Evolutionary conservation across 2,888 invertebrate genomes (phyloP).

Genomic region (Dascillus cervinus): DNA sequence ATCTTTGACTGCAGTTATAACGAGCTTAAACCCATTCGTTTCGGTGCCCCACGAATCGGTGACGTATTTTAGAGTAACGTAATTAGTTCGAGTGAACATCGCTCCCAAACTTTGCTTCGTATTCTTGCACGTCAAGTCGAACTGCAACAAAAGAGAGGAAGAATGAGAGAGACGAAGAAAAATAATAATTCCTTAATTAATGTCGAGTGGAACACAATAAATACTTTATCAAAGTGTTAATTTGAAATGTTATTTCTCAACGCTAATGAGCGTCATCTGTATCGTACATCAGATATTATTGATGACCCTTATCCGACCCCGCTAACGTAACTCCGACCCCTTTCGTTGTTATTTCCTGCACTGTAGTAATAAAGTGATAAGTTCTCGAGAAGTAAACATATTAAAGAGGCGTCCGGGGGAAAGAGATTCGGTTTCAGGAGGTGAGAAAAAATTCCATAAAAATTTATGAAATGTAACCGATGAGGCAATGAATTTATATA

Average conservation of each 20-base stretch:
- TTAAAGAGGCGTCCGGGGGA: too few species aligned
- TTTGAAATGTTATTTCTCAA: constrained; percentile 13
- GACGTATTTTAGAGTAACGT: constrained; percentile 87
- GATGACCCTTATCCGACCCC: constrained; percentile 14
- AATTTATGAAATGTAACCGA: too few species aligned
- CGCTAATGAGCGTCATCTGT: constrained; percentile 15
- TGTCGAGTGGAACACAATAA: constrained; percentile 3
- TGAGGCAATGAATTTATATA: too few species aligned
- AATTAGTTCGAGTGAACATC: constrained; percentile 87
- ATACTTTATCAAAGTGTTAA: constrained; percentile 14
- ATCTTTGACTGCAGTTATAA: constrained; percentile 92
- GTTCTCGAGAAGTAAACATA: too few species aligned
- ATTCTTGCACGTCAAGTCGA: constrained; percentile 84
- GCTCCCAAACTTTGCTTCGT: constrained; percentile 83
- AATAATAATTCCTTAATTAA: too few species aligned
- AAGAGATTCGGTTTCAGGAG: too few species aligned
- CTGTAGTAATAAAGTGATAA: too few species aligned
- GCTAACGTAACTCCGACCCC: constrained; percentile 5
- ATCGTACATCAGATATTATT: constrained; percentile 14
- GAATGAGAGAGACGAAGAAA: not conserved
- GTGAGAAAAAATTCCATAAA: too few species aligned
- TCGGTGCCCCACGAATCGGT: constrained; percentile 91
- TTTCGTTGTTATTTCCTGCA: too few species aligned
- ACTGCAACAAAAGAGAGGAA: constrained; percentile 51
- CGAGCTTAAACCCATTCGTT: constrained; percentile 84